phyloP scores from a whole-genome alignment of 1,140 invertebrate species.

The Pseudomyrmex dendroicus region DNA sequence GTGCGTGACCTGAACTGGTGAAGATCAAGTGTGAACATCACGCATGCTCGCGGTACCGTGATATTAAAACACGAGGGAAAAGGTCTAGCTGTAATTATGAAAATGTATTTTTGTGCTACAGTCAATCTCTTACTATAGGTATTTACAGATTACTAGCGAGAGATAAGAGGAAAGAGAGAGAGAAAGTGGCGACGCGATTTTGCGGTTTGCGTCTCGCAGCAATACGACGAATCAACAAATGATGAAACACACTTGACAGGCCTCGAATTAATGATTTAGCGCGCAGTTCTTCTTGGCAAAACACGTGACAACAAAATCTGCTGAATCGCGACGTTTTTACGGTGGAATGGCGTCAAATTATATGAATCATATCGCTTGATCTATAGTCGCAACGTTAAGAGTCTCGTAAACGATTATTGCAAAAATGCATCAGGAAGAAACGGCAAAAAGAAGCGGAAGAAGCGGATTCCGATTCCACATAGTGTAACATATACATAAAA shows the following conservation, averaged over 20 bases:
- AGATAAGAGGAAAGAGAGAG: background rate
- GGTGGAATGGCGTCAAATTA: slow-evolving; percentile 41
- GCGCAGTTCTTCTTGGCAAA: background rate
- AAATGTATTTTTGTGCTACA: slow-evolving; percentile 78
- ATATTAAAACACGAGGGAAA: slow-evolving; percentile 10
- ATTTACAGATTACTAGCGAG: slow-evolving; percentile 29
- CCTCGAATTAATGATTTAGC: background rate
- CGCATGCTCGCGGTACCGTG: slow-evolving; percentile 31
- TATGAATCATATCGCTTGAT: slow-evolving; percentile 61
- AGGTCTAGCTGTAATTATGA: slow-evolving; percentile 68
- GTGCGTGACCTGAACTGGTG: background rate
- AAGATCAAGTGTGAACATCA: slow-evolving; percentile 25
- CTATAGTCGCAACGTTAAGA: slow-evolving; percentile 48
- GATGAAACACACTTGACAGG: background rate
- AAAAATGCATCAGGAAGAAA: slow-evolving; percentile 13
- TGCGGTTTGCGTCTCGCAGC: slow-evolving; percentile 18
- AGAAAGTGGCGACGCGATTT: slow-evolving; percentile 12
- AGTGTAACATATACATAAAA: slow-evolving; percentile 37
- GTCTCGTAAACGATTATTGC: slow-evolving; percentile 51
- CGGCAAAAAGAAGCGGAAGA: background rate
- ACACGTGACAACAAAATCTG: background rate
- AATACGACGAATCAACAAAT: background rate
- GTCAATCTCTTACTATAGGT: slow-evolving; percentile 68
- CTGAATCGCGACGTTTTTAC: background rate
- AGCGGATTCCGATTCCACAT: slow-evolving; percentile 26